phyloP scores from a whole-genome alignment of 2,797 vertebrate genomes.

The Spondyliosoma cantharus region DNA sequence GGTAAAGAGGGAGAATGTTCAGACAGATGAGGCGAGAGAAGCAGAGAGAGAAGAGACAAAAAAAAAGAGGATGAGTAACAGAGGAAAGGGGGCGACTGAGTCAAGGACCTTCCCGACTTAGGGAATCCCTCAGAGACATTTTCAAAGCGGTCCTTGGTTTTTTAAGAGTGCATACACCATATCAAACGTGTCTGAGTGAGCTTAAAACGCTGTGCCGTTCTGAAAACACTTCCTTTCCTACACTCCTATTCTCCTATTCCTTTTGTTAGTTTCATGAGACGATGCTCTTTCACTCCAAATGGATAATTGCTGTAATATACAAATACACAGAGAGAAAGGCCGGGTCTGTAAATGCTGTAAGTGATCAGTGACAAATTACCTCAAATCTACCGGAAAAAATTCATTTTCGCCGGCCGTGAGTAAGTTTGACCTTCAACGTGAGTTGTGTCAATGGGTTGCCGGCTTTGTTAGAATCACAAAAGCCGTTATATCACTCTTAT shows the following conservation, averaged over 20 bases:
- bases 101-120: slow-evolving; percentile 30
- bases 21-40: background rate
- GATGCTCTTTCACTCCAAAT: background rate
- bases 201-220: slow-evolving; percentile 47
- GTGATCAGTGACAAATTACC: background rate
- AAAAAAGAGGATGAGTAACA: slow-evolving; percentile 8
- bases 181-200: slow-evolving; percentile 12
- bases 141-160: slow-evolving; percentile 28
- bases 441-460: slow-evolving; percentile 1
- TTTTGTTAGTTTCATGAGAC: background rate
- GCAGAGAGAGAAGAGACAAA: background rate
- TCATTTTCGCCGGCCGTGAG: background rate
- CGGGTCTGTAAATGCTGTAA: background rate
- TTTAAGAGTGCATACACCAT: slow-evolving; percentile 17
- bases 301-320: background rate
- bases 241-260: background rate
- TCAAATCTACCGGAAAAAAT: slow-evolving; percentile 10
- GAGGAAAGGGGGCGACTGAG: slow-evolving; percentile 1
- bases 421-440: slow-evolving; percentile 44
- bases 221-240: background rate
- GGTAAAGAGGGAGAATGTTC: slow-evolving; percentile 1
- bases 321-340: background rate
- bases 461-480: slow-evolving; percentile 28
- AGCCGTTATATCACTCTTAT: slow-evolving; percentile 33
- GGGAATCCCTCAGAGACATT: slow-evolving; percentile 27